A percentile compares a stretch with the other conserved stretches of the same genome.
These are phyloP conservation scores for Thalassophryne amazonica DNA, from an alignment of 2,797 vertebrate genomes.

Conservation along the genomic window DNA sequence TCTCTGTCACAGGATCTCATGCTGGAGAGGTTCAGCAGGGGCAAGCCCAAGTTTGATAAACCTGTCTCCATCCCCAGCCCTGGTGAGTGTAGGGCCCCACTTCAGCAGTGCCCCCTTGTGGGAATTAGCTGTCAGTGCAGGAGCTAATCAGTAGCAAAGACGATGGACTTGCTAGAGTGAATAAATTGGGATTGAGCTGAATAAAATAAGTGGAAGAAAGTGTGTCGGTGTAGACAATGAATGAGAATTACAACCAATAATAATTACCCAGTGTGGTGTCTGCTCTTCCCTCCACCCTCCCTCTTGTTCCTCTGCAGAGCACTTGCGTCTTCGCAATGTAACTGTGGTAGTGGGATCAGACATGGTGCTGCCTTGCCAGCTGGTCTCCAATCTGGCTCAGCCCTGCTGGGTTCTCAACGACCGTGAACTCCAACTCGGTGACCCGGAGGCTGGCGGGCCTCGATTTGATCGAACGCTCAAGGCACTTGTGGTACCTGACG, in stretches of 20 bases:
- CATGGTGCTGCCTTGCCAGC: conserved; percentile 89
- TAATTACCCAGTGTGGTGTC: conserved; percentile 6
- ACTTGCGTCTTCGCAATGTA: conserved; percentile 81
- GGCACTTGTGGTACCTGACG: conserved; percentile 84
- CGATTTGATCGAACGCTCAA: conserved; percentile 83
- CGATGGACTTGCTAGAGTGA: conserved; percentile 5
- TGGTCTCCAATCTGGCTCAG: conserved; percentile 91
- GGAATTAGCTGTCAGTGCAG: conserved; percentile 17
- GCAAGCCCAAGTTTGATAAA: conserved; percentile 80
- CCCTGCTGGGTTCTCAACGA: conserved; percentile 89
- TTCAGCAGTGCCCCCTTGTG: conserved; percentile 54
- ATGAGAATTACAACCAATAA: conserved; percentile 22
- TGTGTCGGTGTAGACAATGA: conserved; percentile 19
- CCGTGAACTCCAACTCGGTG: conserved; percentile 73
- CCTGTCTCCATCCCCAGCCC: conserved; percentile 79
- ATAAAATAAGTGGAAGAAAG: conserved; percentile 35
- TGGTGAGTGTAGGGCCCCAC: conserved; percentile 58
- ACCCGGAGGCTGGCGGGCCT: conserved; percentile 67
- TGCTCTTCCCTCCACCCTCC: background rate
- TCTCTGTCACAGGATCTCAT: conserved; percentile 81
- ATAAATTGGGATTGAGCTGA: conserved; percentile 34
- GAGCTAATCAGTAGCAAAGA: background rate
- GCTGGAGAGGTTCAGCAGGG: conserved; percentile 78
- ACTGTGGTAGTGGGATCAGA: conserved; percentile 89
- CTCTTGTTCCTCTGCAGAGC: conserved; percentile 60